These are phyloP conservation scores for Scartelaos histophorus DNA, from an alignment of 2,113 vertebrate genomes.

Conservation along the genomic window DNA sequence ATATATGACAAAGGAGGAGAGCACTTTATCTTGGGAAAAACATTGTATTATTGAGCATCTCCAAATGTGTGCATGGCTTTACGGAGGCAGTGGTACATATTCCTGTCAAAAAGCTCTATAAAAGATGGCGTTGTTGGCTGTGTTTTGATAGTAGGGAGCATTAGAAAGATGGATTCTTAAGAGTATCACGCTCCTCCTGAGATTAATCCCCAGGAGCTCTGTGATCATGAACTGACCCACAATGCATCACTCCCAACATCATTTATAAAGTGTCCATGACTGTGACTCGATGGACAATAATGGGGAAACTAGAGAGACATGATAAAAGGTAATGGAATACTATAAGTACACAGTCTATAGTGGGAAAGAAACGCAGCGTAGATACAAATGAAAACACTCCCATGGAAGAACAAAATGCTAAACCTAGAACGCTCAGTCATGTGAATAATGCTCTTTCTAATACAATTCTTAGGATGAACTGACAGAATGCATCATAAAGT, in stretches of 20 bases:
- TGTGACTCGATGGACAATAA: slow-evolving; percentile 19
- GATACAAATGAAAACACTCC: not conserved
- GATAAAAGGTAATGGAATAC: slow-evolving; percentile 7
- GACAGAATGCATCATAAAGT: not conserved
- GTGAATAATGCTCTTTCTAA: not conserved
- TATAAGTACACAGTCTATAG: not conserved
- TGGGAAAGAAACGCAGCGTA: not conserved
- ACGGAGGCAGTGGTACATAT: slow-evolving; percentile 5
- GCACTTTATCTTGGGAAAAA: slow-evolving; percentile 12
- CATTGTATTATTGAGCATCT: slow-evolving; percentile 23
- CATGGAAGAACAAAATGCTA: not conserved
- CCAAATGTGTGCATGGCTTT: slow-evolving; percentile 12
- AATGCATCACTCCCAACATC: slow-evolving; percentile 56
- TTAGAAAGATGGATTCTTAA: slow-evolving; percentile 55
- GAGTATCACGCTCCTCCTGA: slow-evolving; percentile 21
- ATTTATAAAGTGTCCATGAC: slow-evolving; percentile 45
- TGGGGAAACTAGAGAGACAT: slow-evolving; percentile 8
- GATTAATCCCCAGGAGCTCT: slow-evolving; percentile 59
- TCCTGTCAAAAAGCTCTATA: slow-evolving; percentile 32
- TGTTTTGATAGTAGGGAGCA: slow-evolving; percentile 33
- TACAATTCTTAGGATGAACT: not conserved
- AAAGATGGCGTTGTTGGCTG: slow-evolving; percentile 19
- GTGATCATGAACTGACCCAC: slow-evolving; percentile 51
- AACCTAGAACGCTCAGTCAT: not conserved
- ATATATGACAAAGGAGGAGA: slow-evolving; percentile 12